A percentile compares a stretch with the other conserved stretches of the same genome.
Conservation (phyloP, 2,888 invertebrate genomes). For the Liodrosophila aerea region DNA sequence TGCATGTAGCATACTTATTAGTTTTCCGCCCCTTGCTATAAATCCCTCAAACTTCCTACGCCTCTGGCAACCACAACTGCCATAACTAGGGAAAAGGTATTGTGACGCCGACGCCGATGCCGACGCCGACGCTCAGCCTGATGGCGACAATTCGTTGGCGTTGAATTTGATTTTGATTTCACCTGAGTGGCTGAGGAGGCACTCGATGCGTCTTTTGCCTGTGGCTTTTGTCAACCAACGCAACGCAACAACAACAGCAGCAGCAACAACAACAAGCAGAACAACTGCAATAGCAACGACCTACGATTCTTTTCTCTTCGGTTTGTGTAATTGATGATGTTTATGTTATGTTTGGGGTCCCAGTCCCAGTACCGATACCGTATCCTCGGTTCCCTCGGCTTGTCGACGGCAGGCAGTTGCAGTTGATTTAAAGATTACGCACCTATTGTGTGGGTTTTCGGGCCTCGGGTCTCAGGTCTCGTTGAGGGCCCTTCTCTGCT, state of each 20-base stretch:
- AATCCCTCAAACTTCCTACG: too few species aligned
- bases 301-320: constrained; percentile 59
- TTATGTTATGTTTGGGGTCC: constrained; percentile 68
- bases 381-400: constrained; percentile 16
- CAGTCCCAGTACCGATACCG: constrained; percentile 1
- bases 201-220: constrained; percentile 18
- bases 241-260: constrained; percentile 41
- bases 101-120: constrained; percentile 14
- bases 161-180: constrained; percentile 77
- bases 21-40: too few species aligned
- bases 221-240: constrained; percentile 65
- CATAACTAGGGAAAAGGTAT: constrained; percentile 12
- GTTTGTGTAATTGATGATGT: constrained; percentile 75
- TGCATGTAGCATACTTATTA: too few species aligned
- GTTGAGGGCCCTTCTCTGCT: not conserved
- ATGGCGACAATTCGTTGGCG: constrained; percentile 58
- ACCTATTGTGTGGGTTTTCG: constrained; percentile 71
- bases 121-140: constrained; percentile 1
- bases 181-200: constrained; percentile 63
- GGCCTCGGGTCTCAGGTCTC: constrained; percentile 2
- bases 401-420: constrained; percentile 16
- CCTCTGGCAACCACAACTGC: constrained; percentile 21
- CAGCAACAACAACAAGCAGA: constrained; percentile 21
- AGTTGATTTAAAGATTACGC: constrained; percentile 76
- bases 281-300: constrained; percentile 33